Base-by-base conservation (phyloP, 2,888 invertebrate species). In the Gymnoscelis rufifasciata region DNA sequence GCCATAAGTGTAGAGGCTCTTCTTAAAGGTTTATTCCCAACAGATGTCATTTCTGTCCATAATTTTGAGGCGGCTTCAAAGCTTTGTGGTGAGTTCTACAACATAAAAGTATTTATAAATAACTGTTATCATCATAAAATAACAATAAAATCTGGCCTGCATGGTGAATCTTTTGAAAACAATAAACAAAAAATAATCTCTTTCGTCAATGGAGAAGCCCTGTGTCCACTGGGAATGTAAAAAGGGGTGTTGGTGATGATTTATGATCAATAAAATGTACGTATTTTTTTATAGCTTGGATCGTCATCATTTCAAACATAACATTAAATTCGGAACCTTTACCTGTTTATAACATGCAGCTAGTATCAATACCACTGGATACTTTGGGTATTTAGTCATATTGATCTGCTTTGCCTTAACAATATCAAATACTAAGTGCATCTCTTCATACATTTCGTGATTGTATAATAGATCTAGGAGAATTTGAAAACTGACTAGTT, bases 311-410 rank as follows among this genome's bases (percentile, higher is more conserved):
- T n/a, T n/a, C n/a, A n/a, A n/a, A n/a, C n/a, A n/a, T n/a, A n/a
- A n/a, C n/a, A n/a, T n/a, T n/a, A n/a, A n/a, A n/a, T n/a, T n/a
- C n/a, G n/a, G n/a, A n/a, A n/a, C n/a, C n/a, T 65, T 84, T 78
- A 93, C 95, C 88, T 94, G 74, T 89, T 94, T 94, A 64, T 93
- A 94, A 67, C 93, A 94, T 13, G 93, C 91, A 29, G 92, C 95
- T 55, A 92, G 68, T 3, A 91, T 83, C 26, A 95, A 66, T n/a
- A 93, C 90, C 3, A 93, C 78, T 36, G 90, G 84, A 74, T 93
- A 93, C 68, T 90, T 91, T 0, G 94, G 94, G 73, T 87, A 93
- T 61, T 90, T 91, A 0, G 89, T 78, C 66, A 92, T 92, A 52
- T 90, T 90, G 1, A 92, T 65, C 67, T 93, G 91, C 66, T 89